phyloP scores from a whole-genome alignment of 2,797 vertebrate species.

The Podarcis lilfordi region DNA sequence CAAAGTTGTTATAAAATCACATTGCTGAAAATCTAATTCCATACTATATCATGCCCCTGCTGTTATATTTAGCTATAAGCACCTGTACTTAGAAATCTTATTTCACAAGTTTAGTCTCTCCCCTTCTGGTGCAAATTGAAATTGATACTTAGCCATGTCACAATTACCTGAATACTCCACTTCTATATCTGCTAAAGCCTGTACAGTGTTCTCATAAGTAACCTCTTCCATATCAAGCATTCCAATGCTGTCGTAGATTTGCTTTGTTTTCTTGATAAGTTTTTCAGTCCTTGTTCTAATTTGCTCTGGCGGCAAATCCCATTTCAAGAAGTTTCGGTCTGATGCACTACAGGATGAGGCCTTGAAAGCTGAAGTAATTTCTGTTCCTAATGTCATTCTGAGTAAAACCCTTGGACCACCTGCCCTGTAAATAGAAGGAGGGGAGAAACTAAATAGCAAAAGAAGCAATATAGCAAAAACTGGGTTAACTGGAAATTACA shows the following conservation, averaged over 20 bases:
- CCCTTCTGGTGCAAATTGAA: background rate
- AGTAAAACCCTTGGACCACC: slow-evolving; percentile 66
- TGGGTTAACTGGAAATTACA: background rate
- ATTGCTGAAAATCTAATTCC: background rate
- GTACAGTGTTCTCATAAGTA: slow-evolving; percentile 88
- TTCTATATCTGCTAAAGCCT: slow-evolving; percentile 84
- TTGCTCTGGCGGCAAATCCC: slow-evolving; percentile 91
- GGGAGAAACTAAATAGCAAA: background rate
- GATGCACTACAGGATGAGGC: slow-evolving; percentile 71
- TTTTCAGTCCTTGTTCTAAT: slow-evolving; percentile 83
- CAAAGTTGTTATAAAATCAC: background rate
- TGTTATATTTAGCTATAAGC: background rate
- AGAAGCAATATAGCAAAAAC: background rate
- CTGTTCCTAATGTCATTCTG: slow-evolving; percentile 85
- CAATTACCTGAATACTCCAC: slow-evolving; percentile 87
- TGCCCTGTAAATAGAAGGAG: slow-evolving; percentile 70
- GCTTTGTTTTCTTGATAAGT: slow-evolving; percentile 85
- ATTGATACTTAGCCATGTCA: background rate
- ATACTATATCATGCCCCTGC: background rate
- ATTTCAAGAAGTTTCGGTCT: slow-evolving; percentile 80
- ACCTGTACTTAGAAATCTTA: background rate
- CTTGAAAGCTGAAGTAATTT: slow-evolving; percentile 64
- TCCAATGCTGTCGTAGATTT: slow-evolving; percentile 85
- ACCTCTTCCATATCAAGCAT: slow-evolving; percentile 80
- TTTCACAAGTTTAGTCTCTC: background rate